phyloP scores from a whole-genome alignment of 2,888 invertebrate genomes.

The Branchellion lobata region DNA sequence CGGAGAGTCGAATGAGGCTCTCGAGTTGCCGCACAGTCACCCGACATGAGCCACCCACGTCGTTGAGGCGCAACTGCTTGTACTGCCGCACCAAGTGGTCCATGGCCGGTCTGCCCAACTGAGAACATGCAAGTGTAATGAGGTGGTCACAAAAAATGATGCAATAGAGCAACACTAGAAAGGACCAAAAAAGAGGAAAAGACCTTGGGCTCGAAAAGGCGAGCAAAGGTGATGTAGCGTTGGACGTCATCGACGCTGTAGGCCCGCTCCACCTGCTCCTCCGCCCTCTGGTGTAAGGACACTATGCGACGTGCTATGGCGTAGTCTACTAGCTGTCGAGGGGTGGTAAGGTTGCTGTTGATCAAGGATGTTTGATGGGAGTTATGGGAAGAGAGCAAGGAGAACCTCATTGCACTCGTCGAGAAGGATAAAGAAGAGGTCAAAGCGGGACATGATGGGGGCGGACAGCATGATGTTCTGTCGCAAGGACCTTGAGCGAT shows the following conservation, averaged over 20 bases:
- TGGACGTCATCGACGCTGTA: conserved; percentile 87
- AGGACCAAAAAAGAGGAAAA: neutral
- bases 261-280: conserved; percentile 75
- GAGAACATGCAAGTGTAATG: conserved; percentile 27
- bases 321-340: conserved; percentile 78
- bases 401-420: conserved; percentile 93
- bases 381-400: no score
- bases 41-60: conserved; percentile 80
- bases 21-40: conserved; percentile 95
- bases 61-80: conserved; percentile 79
- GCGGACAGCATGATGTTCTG: conserved; percentile 90
- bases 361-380: neutral
- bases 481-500: conserved; percentile 85
- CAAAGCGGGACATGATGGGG: conserved; percentile 98
- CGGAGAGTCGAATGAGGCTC: conserved; percentile 90
- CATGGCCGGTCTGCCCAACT: conserved; percentile 73
- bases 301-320: conserved; percentile 94
- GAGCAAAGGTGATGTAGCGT: conserved; percentile 92
- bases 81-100: conserved; percentile 85
- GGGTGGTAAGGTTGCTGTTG: neutral
- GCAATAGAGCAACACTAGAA: no score
- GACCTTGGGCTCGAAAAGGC: conserved; percentile 91
- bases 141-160: neutral
- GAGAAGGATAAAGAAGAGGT: conserved; percentile 94
- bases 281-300: conserved; percentile 84